Conservation (phyloP, 2,797 vertebrate genomes). For the Hephaestus fuliginosus region DNA sequence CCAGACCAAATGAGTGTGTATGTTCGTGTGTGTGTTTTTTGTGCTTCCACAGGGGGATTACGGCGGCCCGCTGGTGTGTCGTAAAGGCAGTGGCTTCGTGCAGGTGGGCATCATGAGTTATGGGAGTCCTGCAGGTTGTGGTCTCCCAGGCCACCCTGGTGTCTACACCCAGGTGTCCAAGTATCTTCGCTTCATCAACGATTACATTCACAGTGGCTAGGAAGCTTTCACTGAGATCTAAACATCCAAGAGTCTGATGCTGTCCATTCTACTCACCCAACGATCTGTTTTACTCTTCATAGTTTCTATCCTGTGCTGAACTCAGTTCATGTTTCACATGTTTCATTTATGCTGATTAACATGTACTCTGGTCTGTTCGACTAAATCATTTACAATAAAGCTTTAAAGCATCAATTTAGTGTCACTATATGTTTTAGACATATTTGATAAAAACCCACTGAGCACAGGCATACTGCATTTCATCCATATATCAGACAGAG, state of each 20-base stretch:
- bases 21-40: not conserved
- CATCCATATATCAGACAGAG: not conserved
- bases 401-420: conserved; percentile 49
- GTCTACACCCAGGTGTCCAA: conserved; percentile 59
- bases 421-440: not conserved
- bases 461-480: not conserved
- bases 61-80: conserved; percentile 82
- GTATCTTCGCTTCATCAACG: conserved; percentile 25
- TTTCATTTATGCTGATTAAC: not conserved
- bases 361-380: not conserved
- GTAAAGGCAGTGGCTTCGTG: conserved; percentile 37
- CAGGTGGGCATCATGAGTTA: conserved; percentile 83
- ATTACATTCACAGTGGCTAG: rapidly evolving
- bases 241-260: not conserved
- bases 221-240: conserved; percentile 21
- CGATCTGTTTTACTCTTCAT: not conserved
- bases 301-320: not conserved
- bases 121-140: conserved; percentile 58
- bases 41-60: conserved; percentile 77
- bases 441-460: not conserved
- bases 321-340: not conserved
- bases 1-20: not conserved
- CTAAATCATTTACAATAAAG: conserved; percentile 53
- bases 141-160: not conserved
- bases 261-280: not conserved